phyloP scores from a whole-genome alignment of 2,797 vertebrate genomes.

The Enteromius anoplus region DNA sequence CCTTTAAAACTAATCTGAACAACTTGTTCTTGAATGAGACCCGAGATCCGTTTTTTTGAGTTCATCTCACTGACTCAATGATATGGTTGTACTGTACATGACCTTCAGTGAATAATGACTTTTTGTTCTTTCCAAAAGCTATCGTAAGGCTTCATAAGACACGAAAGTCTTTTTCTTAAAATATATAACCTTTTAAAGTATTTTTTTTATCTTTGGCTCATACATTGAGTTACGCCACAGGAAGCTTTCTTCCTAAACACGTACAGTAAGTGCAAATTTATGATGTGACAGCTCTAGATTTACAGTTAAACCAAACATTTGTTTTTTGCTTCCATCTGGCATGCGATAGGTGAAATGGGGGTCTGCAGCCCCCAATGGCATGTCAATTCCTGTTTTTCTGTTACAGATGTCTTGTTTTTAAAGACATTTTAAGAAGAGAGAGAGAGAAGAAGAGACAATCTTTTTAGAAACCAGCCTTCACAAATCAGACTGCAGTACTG shows the following conservation, averaged over 20 bases:
- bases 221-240: not conserved
- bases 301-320: conserved; percentile 23
- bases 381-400: conserved; percentile 45
- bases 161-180: not conserved
- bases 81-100: not conserved
- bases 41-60: not conserved
- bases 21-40: not conserved
- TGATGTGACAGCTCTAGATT: conserved; percentile 8
- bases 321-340: conserved; percentile 10
- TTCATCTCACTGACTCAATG: not conserved
- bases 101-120: not conserved
- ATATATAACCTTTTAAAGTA: not conserved
- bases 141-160: not conserved
- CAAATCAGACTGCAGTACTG: conserved; percentile 52
- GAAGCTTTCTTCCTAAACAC: not conserved
- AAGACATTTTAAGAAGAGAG: conserved; percentile 35
- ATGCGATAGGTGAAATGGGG: conserved; percentile 34
- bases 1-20: not conserved
- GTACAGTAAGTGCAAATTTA: not conserved
- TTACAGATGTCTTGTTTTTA: conserved; percentile 39
- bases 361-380: conserved; percentile 30
- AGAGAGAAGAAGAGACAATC: not conserved
- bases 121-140: not conserved
- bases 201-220: not conserved
- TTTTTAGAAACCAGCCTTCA: conserved; percentile 45